Conservation (phyloP, 2,888 invertebrate species). For the Latrodectus elegans region DNA sequence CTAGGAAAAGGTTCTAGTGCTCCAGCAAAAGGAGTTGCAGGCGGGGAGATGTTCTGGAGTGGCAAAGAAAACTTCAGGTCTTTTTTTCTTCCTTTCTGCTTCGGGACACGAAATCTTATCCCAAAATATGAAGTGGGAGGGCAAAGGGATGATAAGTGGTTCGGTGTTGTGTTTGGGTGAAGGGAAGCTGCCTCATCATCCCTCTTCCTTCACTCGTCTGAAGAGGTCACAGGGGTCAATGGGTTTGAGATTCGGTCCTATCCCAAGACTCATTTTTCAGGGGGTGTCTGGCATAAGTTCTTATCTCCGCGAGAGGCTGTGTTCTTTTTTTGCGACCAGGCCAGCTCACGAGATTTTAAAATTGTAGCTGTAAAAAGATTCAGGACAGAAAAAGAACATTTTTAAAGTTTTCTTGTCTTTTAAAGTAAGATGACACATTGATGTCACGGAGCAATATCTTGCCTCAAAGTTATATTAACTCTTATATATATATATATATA, state of each 20-base stretch:
- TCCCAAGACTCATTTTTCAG: slow-evolving; percentile 9
- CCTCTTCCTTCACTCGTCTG: background rate
- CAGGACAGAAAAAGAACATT: too few relatives aligned
- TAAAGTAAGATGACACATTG: too few relatives aligned
- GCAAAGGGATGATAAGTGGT: slow-evolving; percentile 10
- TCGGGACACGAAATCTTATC: slow-evolving; percentile 7
- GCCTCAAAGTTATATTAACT: too few relatives aligned
- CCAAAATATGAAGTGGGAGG: background rate
- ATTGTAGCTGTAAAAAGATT: too few relatives aligned
- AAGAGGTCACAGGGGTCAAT: slow-evolving; percentile 32
- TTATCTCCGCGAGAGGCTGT: too few relatives aligned
- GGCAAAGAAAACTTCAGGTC: background rate
- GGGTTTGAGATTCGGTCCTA: slow-evolving; percentile 26
- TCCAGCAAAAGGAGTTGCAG: background rate
- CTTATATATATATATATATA: too few relatives aligned
- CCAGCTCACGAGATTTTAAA: too few relatives aligned
- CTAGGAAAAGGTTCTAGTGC: background rate
- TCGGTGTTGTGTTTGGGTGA: slow-evolving; percentile 3
- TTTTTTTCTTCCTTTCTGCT: background rate
- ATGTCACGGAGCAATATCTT: too few relatives aligned
- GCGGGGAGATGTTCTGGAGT: background rate
- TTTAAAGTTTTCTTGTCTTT: too few relatives aligned
- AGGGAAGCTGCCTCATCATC: background rate
- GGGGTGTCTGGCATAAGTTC: slow-evolving; percentile 2
- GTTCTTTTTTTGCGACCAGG: too few relatives aligned